Conservation (phyloP, 2,888 invertebrate species). For the Lycaena phlaeas region DNA sequence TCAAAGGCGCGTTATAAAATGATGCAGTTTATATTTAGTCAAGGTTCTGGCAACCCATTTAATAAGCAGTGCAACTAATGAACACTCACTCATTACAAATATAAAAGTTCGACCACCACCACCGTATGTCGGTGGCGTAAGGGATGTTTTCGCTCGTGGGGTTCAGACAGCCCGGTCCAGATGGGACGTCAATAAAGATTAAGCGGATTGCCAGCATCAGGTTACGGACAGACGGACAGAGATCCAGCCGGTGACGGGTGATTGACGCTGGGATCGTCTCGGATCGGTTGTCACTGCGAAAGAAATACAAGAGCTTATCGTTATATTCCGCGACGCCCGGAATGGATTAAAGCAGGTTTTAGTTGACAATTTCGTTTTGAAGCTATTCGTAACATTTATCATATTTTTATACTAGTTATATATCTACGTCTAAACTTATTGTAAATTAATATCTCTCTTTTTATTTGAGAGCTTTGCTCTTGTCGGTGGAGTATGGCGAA, state of each 20-base stretch:
- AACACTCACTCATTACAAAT: conserved; percentile 27
- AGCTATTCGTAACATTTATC: too few relatives aligned
- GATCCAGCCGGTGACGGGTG: conserved; percentile 30
- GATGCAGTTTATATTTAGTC: too few relatives aligned
- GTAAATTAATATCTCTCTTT: too few relatives aligned
- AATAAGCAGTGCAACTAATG: conserved; percentile 44
- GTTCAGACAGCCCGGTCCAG: neutral
- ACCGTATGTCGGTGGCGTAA: conserved; percentile 18
- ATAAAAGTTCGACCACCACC: conserved; percentile 4
- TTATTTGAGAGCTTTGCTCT: too few relatives aligned
- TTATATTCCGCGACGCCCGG: neutral
- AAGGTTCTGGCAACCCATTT: conserved; percentile 27
- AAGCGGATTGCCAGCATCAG: conserved; percentile 30
- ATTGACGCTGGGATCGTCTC: conserved; percentile 25
- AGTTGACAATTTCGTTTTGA: too few relatives aligned
- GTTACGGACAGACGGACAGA: conserved; percentile 30
- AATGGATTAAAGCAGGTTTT: neutral
- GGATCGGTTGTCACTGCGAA: conserved; percentile 18
- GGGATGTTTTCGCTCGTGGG: conserved; percentile 14
- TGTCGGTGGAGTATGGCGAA: too few relatives aligned
- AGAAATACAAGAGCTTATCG: conserved; percentile 1
- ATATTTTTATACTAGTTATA: too few relatives aligned
- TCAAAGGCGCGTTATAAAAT: too few relatives aligned
- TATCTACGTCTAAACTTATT: too few relatives aligned
- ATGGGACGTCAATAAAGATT: conserved; percentile 34